Percentiles rank a stretch among this genome's conserved stretches.
Evolutionary conservation across 2,888 invertebrate genomes (phyloP).

Genomic region (Syritta pipiens): DNA sequence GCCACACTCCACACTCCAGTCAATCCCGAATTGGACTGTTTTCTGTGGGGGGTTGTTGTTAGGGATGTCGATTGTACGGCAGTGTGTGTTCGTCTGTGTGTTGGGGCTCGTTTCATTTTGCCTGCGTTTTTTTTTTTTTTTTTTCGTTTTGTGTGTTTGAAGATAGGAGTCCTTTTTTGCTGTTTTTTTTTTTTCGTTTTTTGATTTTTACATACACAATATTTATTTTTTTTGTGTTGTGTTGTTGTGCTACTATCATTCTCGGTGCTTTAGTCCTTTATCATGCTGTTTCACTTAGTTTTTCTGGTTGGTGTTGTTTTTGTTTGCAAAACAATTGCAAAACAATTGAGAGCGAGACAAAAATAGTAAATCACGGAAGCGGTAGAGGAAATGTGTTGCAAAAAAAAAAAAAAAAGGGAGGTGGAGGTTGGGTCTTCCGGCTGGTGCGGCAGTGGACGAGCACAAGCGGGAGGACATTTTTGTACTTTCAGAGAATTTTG

Average conservation of each 20-base stretch:
- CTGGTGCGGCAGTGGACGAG: no score
- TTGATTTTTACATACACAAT: no score
- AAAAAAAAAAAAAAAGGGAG: no score
- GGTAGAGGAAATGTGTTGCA: no score
- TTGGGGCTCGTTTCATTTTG: constrained; percentile 44
- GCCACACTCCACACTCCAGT: constrained; percentile 69
- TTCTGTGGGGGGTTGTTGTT: constrained; percentile 68
- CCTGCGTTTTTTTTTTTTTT: constrained; percentile 22
- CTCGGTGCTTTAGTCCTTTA: constrained; percentile 52
- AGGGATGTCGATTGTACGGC: constrained; percentile 60
- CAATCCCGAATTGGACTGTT: constrained; percentile 68
- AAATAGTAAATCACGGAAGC: constrained; percentile 48
- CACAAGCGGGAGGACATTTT: no score
- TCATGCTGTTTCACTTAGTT: constrained; percentile 61
- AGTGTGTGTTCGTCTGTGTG: constrained; percentile 45
- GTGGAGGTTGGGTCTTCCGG: no score
- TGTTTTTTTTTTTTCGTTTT: not conserved
- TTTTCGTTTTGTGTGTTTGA: constrained; percentile 45
- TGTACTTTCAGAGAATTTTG: constrained; percentile 9
- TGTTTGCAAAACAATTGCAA: constrained; percentile 47
- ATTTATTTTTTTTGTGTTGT: not conserved
- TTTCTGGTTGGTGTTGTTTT: constrained; percentile 6
- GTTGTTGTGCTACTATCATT: constrained; percentile 19
- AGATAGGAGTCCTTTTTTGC: no score
- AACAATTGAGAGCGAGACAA: constrained; percentile 65